These are phyloP conservation scores for Phaedon cochleariae DNA, from an alignment of 2,888 invertebrate genomes.

Conservation along the genomic window DNA sequence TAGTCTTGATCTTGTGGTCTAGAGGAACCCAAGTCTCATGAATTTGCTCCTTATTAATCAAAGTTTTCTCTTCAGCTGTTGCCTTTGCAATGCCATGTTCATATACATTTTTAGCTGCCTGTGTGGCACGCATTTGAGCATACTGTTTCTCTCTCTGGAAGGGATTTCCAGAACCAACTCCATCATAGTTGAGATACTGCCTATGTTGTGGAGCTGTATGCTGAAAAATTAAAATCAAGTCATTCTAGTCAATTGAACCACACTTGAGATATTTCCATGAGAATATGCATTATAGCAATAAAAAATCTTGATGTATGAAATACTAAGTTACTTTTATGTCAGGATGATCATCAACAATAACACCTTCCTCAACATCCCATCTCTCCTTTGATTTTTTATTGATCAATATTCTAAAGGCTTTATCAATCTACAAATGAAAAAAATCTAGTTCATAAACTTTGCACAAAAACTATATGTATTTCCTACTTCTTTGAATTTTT, in stretches of 20 bases:
- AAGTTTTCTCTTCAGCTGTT: slow-evolving; percentile 68
- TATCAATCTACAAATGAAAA: slow-evolving; percentile 66
- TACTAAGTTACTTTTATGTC: slow-evolving; percentile 76
- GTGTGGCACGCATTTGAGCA: slow-evolving; percentile 71
- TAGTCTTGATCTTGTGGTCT: slow-evolving; percentile 79
- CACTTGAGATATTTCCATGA: no score
- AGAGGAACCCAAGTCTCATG: slow-evolving; percentile 65
- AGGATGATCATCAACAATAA: slow-evolving; percentile 64
- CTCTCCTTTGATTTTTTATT: slow-evolving; percentile 73
- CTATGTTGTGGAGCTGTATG: slow-evolving; percentile 91
- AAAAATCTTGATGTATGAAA: no score
- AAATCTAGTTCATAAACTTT: no score
- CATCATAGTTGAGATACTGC: slow-evolving; percentile 82
- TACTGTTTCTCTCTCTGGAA: slow-evolving; percentile 82
- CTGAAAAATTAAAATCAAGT: slow-evolving; percentile 59
- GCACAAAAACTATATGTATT: background rate
- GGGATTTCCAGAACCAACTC: slow-evolving; percentile 81
- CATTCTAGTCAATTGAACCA: no score
- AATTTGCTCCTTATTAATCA: slow-evolving; percentile 65
- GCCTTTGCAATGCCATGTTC: slow-evolving; percentile 69
- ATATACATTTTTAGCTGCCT: slow-evolving; percentile 74
- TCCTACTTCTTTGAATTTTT: slow-evolving; percentile 75
- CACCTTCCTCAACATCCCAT: slow-evolving; percentile 63
- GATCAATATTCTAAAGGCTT: slow-evolving; percentile 77
- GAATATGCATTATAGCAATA: no score